Base-by-base conservation (phyloP, 1,140 invertebrate species). In the Temnothorax longispinosus region DNA sequence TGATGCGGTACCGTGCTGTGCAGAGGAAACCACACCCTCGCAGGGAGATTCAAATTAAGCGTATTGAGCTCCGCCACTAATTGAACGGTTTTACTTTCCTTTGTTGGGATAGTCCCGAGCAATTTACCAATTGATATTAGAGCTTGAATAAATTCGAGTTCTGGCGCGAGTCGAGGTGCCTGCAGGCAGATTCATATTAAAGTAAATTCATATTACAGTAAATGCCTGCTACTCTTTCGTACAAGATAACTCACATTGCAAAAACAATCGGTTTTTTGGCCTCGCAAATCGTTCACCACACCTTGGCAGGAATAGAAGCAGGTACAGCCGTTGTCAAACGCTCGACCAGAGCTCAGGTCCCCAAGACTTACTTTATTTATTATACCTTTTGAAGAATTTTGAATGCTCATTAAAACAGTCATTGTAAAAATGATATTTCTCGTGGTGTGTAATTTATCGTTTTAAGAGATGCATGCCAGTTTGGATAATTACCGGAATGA, bases 11-110 rank as follows among this genome's bases (percentile, higher is more conserved):
- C 94, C 78, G 95, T 95, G 89, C 96, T 96, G 92, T 97, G 96
- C 54, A 99, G 96, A 18, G 99, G 99, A 85, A 99, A 95, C 99
- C 99, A 99, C 75, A 99, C 99, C 85, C 99, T 96, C 1, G 99
- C 99, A 3, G 99, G 99, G 86, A 99, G 96, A 96, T 99, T 99
- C 80, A 99, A 96, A 96, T 99, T 99, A 58, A 99, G 96, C 89
- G 98, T 97, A 88, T 98, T 98, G 77, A 99, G 96, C 94, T 99
- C 99, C 35, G 98, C 98, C 77, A 99, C 97, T 65, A 99, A 96
- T 89, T 98, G 97, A 86, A 97, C 97, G 67, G 98, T 99, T 95
- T 99, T 98, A 69, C 98, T 97, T 95, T 99, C 99, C 94, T 99
- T 99, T n/a, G 98, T 98, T 3, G 98, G 97, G 89, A 99, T 97